Percentiles rank a stretch among this genome's conserved stretches.
phyloP scores from a whole-genome alignment of 1,140 invertebrate species.

The Bombus cullumanus region DNA sequence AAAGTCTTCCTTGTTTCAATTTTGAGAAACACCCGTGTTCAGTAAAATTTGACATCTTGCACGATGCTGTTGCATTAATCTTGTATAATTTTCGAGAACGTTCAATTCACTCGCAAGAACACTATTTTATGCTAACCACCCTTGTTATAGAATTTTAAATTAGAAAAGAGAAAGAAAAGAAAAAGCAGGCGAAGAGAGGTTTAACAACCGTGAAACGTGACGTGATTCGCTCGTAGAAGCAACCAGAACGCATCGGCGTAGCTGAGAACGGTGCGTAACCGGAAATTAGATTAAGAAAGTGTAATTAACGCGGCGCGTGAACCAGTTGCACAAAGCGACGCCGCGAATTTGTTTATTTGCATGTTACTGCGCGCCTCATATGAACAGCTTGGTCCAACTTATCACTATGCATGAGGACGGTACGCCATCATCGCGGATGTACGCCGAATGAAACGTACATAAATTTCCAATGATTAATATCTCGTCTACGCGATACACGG shows the following conservation, averaged over 20 bases:
- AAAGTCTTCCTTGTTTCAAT: too few relatives aligned
- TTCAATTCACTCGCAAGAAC: too few relatives aligned
- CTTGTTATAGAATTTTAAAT: background rate
- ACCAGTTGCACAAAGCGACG: too few relatives aligned
- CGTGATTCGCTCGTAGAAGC: background rate
- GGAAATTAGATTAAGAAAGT: slow-evolving; percentile 18
- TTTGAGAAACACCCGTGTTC: too few relatives aligned
- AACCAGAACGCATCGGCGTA: background rate
- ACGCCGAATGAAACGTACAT: slow-evolving; percentile 20
- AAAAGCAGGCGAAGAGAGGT: background rate
- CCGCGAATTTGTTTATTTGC: slow-evolving; percentile 28
- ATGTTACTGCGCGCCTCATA: slow-evolving; percentile 18
- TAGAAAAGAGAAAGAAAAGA: background rate
- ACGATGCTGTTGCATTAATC: background rate
- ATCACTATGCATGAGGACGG: slow-evolving; percentile 35
- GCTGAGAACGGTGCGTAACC: too few relatives aligned
- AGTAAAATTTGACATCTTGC: background rate
- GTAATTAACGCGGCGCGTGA: background rate
- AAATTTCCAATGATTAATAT: slow-evolving; percentile 45
- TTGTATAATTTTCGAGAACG: background rate
- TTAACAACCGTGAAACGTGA: background rate
- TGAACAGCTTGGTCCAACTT: background rate
- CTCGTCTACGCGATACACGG: background rate
- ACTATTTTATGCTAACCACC: too few relatives aligned
- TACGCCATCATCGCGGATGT: background rate